Evolutionary conservation across 92 coral and sea anemone species (phyloP), one percentile per base, ranked within the genome.

Genomic region (Umimayanthus kanabou): DNA sequence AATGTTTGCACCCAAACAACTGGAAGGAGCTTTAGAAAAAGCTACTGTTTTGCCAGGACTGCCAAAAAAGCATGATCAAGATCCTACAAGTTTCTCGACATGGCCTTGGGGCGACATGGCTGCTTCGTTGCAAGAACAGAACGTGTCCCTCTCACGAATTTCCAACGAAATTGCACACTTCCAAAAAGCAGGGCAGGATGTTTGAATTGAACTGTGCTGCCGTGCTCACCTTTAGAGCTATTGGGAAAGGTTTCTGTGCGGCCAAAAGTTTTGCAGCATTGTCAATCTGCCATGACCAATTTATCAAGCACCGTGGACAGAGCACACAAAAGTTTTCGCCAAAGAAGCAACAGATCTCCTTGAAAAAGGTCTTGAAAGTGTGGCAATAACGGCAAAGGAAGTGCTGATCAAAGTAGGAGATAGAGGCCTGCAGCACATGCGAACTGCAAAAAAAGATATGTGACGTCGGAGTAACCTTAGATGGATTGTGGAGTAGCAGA

Each of bases 401-500:
- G 81, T 66, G 28, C 61, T 77, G 9, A 23, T 50, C 28, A 55
- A 49, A 66, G 75, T 76, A 55, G 89, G 82, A 26, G 81, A 64
- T n/a, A 74, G 66, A 33, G 39, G 77, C n/a, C 50, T 87, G 85
- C 89, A 87, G 42, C 45, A n/a, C 73, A 26, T 65, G 39, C 58
- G 78, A 87, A 77, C 47, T 87, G 58, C 39, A 87, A 8, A 39
- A 77, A 9, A 78, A 87, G 40, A n/a, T 37, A 55, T 72, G 75
- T 22, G 89, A 87, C 78, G 58, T 88, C 72, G 87, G 90, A 33
- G 37, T 33, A 1, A 88, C 86, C 26, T 25, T 80, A 8, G 87
- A 88, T 88, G 77, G 90, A 53, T 18, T 81, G 30, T 88, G 87
- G 87, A 88, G 87, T 42, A 87, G 85, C 45, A 79, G 85, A 49